Evolutionary conservation across 92 coral and sea anemone species (phyloP).

Genomic region (Heteractis magnifica): DNA sequence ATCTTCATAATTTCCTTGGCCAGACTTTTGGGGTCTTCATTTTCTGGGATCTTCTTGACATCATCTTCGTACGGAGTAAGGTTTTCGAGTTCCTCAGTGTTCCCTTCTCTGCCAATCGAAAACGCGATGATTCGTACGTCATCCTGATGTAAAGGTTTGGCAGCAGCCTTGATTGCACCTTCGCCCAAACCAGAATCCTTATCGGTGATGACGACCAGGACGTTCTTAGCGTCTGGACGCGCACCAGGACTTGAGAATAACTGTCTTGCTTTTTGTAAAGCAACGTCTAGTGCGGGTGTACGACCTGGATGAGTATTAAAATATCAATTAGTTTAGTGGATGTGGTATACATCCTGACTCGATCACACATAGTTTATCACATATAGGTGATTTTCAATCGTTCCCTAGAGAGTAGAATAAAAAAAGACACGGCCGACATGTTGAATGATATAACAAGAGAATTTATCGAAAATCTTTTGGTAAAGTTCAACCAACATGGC

Average conservation of each 20-base stretch:
- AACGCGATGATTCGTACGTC: conserved; percentile 58
- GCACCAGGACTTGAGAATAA: conserved; percentile 46
- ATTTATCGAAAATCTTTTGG: too few relatives aligned
- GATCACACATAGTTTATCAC: too few relatives aligned
- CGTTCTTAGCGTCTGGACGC: conserved; percentile 58
- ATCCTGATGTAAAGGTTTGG: conserved; percentile 51
- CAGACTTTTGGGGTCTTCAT: conserved; percentile 51
- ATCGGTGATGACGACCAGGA: conserved; percentile 66
- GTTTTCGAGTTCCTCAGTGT: conserved; percentile 36
- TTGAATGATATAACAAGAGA: too few relatives aligned
- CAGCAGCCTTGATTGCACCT: conserved; percentile 31
- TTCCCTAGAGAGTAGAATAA: too few relatives aligned
- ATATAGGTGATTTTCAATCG: too few relatives aligned
- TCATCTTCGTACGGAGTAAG: conserved; percentile 33
- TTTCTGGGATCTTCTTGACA: conserved; percentile 24
- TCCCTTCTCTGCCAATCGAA: conserved; percentile 57
- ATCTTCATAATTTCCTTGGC: conserved; percentile 48
- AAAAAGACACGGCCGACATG: too few relatives aligned
- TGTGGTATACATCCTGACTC: background rate
- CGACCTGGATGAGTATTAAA: conserved; percentile 35
- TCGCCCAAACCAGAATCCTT: conserved; percentile 38
- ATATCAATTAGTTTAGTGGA: conserved; percentile 6
- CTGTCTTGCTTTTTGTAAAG: conserved; percentile 57
- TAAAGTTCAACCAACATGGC: too few relatives aligned
- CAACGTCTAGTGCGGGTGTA: conserved; percentile 56